Percentiles rank a stretch among this genome's conserved stretches.
These are phyloP conservation scores for Plotosus lineatus DNA, from an alignment of 2,113 vertebrate species.

Conservation along the genomic window DNA sequence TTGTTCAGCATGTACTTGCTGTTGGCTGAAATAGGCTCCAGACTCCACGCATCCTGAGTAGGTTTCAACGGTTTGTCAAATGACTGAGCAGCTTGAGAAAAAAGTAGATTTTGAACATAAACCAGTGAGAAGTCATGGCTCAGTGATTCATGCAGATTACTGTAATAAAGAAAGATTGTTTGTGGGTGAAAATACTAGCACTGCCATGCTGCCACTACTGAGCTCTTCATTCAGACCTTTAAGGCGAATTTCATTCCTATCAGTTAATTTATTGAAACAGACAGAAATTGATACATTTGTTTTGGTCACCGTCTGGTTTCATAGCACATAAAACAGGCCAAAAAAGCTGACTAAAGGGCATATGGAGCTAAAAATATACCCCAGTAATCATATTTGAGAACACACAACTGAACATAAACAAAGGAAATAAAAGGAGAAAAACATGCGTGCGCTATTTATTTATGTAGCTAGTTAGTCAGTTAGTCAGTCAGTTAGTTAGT, in stretches of 20 bases:
- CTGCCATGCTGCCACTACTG: background rate
- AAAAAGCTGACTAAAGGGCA: background rate
- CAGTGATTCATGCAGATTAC: background rate
- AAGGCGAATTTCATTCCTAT: background rate
- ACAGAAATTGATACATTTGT: background rate
- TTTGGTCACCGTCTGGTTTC: background rate
- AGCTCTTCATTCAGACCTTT: background rate
- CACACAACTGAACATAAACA: too few species aligned
- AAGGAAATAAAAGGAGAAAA: too few species aligned
- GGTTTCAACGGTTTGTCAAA: background rate
- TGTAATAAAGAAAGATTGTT: background rate
- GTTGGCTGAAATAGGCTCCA: too few species aligned
- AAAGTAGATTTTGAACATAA: background rate
- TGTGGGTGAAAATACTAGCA: background rate
- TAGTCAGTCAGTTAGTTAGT: too few species aligned
- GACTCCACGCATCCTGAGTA: too few species aligned
- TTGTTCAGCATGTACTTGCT: too few species aligned
- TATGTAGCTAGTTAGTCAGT: too few species aligned
- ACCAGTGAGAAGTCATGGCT: background rate
- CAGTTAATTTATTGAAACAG: background rate
- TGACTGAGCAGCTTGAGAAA: background rate
- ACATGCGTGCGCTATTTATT: too few species aligned
- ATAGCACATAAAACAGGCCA: background rate
- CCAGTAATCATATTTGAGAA: background rate
- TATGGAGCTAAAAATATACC: background rate